These are phyloP conservation scores for Tenthredo notha DNA, from an alignment of 2,888 invertebrate genomes.

Conservation along the genomic window DNA sequence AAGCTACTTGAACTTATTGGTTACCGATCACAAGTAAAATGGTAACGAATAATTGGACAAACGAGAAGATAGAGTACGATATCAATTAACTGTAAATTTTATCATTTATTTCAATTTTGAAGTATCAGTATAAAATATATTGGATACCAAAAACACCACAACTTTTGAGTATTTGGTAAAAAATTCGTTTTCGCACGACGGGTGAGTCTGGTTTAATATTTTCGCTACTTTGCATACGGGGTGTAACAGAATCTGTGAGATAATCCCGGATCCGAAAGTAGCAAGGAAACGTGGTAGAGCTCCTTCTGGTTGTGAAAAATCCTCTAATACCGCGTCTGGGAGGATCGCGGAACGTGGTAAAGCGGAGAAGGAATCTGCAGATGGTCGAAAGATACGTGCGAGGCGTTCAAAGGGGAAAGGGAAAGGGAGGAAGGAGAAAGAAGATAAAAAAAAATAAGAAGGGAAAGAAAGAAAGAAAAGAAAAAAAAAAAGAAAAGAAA, in stretches of 20 bases:
- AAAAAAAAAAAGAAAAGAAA: conserved; percentile 55
- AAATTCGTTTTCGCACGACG: background rate
- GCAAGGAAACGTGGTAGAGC: conserved; percentile 6
- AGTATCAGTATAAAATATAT: background rate
- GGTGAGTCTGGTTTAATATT: background rate
- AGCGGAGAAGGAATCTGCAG: conserved; percentile 22
- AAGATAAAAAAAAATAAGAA: conserved; percentile 8
- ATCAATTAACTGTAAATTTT: background rate
- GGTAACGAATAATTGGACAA: background rate
- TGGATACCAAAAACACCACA: background rate
- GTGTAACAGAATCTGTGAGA: background rate
- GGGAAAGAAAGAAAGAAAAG: conserved; percentile 55
- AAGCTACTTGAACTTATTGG: background rate
- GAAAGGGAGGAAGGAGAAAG: conserved; percentile 54
- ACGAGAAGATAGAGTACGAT: background rate
- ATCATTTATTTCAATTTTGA: background rate
- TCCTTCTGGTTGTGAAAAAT: conserved; percentile 2
- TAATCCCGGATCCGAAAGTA: conserved; percentile 25
- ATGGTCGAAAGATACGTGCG: conserved; percentile 16
- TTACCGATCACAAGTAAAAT: background rate
- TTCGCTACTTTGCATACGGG: background rate
- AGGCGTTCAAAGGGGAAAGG: conserved; percentile 48
- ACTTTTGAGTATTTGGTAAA: background rate
- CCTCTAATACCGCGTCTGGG: background rate
- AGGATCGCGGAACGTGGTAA: conserved; percentile 17